A percentile compares a stretch with the other conserved stretches of the same genome.
Conservation (phyloP, 2,888 invertebrate genomes). For the Lottia gigantea region DNA sequence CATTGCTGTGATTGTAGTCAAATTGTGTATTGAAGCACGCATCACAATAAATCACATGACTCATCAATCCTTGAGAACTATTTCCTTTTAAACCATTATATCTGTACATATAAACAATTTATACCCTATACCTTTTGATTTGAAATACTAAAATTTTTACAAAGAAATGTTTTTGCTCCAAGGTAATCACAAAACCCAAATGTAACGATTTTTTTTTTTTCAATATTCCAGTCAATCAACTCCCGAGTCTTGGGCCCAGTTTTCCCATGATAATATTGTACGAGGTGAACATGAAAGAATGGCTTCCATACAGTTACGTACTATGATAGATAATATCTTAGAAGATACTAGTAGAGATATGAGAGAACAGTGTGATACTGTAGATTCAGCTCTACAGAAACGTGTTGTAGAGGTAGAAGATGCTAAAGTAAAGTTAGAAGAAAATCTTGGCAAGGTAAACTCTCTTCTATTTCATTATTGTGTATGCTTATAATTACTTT, state of each 20-base stretch:
- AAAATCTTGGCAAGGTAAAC: slow-evolving; percentile 76
- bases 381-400: slow-evolving; percentile 81
- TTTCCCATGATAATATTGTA: slow-evolving; percentile 81
- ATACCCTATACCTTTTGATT: too few species aligned
- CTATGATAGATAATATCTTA: slow-evolving; percentile 79
- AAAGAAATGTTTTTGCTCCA: too few species aligned
- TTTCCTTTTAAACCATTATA: too few species aligned
- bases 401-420: slow-evolving; percentile 76
- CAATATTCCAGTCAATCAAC: slow-evolving; percentile 78
- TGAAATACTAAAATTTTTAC: too few species aligned
- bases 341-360: slow-evolving; percentile 83
- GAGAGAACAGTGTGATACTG: slow-evolving; percentile 83
- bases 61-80: too few species aligned
- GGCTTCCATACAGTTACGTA: slow-evolving; percentile 78
- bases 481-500: neutral
- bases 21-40: too few species aligned
- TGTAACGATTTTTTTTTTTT: neutral
- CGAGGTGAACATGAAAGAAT: slow-evolving; percentile 81
- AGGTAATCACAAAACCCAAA: neutral
- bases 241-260: slow-evolving; percentile 86
- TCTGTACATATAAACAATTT: too few species aligned
- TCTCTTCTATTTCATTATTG: neutral
- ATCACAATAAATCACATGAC: too few species aligned
- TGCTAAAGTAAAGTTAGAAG: slow-evolving; percentile 74
- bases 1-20: neutral